Evolutionary conservation across 2,888 invertebrate species (phyloP), one percentile per base, ranked within the genome.

Genomic region (Sisyra terminalis): DNA sequence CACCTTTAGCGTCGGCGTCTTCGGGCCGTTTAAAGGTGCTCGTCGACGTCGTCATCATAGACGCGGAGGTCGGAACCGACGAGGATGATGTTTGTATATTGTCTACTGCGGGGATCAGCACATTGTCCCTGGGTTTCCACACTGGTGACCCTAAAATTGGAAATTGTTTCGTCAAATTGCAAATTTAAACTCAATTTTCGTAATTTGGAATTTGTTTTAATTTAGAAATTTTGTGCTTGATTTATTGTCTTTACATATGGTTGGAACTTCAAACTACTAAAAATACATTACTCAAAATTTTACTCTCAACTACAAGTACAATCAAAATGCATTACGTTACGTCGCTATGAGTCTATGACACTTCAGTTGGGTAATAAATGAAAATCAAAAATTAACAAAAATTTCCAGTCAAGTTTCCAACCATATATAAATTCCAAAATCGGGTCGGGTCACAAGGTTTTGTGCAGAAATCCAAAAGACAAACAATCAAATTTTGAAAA

Each of bases 81-180:
- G 43, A 37, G 17, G 42, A 36, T 37, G 43, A 43, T 24, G 38
- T 16, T 43, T 29, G 31, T 16, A 30, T 29, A 43, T 29, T 29
- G 37, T 37, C 38, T 43, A 38, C 43, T 34, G 38, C 38, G 29
- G 43, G 37, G 16, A 43, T 43, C 43, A 43, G 43, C 43, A 43
- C 37, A 61, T 60, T 75, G 73, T 90, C 89, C 71, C 92, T 82
- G 70, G 90, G 92, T 78, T 93, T 93, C 93, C 93, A 94, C 71
- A 94, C 86, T 66, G 94, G 94, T 69, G 93, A 93, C 71, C 92
- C 92, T 83, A 77, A 79, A 74, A 73, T 70, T 75, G 65, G 68
- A 67, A 68, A 67, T 67, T 39, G 3, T 24, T 24, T 24, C 24
- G 24, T 24, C 24, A 24, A 24, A 24, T 24, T 41, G 15, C 41